Evolutionary conservation across 92 coral and sea anemone genomes (phyloP).

Genomic region (Bergia sp.): DNA sequence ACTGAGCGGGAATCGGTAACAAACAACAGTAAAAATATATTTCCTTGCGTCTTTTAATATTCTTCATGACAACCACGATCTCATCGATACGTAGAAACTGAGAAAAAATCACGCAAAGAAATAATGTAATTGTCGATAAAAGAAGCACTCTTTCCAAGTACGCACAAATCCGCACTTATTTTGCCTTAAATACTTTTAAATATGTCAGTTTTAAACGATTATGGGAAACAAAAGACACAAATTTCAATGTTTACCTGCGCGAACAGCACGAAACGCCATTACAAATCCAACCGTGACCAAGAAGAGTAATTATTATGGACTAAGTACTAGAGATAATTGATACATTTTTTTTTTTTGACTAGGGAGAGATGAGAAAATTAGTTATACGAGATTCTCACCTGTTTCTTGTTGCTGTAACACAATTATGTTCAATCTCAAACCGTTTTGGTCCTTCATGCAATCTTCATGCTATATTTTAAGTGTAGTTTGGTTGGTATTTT

Average conservation of each 20-base stretch:
- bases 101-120: too few species aligned
- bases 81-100: too few species aligned
- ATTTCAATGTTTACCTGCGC: constrained; percentile 25
- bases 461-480: not conserved
- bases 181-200: not conserved
- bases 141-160: not conserved
- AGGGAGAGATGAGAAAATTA: not conserved
- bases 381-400: not conserved
- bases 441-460: not conserved
- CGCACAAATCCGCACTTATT: not conserved
- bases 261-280: constrained; percentile 18
- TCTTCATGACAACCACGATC: too few species aligned
- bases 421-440: not conserved
- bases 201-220: not conserved
- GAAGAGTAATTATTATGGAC: not conserved
- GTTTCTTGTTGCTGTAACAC: not conserved
- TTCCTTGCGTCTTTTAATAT: too few species aligned
- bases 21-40: too few species aligned
- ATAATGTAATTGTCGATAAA: too few species aligned
- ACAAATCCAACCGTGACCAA: not conserved
- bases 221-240: not conserved
- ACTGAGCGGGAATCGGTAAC: too few species aligned
- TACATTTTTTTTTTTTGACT: not conserved
- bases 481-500: not conserved
- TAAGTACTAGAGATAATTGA: constrained; percentile 20